Conservation (phyloP, 2,888 invertebrate genomes). For the Hemithea aestivaria region DNA sequence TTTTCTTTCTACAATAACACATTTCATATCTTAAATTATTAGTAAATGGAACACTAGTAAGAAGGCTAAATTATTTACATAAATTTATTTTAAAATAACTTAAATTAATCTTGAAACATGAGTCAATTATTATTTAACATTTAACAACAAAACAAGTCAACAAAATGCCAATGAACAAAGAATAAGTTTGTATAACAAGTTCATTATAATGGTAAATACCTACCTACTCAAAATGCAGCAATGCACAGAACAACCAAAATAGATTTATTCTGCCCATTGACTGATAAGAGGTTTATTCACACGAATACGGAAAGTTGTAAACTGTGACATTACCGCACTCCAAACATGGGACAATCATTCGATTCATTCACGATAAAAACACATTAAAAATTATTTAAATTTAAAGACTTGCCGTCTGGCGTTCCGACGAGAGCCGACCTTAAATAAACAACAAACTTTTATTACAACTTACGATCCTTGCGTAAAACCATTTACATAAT, state of each 20-base stretch:
- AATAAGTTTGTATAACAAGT: too few species aligned
- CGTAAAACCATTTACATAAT: slow-evolving; percentile 35
- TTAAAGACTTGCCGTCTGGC: slow-evolving; percentile 38
- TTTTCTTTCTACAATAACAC: too few species aligned
- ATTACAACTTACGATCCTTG: slow-evolving; percentile 51
- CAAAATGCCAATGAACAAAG: too few species aligned
- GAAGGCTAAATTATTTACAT: too few species aligned
- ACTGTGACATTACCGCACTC: slow-evolving; percentile 23
- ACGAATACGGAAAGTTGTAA: slow-evolving; percentile 22
- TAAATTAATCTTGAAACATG: too few species aligned
- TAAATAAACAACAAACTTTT: slow-evolving; percentile 64
- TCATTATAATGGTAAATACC: too few species aligned
- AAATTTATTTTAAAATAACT: too few species aligned
- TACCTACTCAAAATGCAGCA: background rate
- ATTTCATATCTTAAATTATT: too few species aligned
- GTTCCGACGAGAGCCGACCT: slow-evolving; percentile 44
- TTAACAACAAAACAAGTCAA: too few species aligned
- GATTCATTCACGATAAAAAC: slow-evolving; percentile 33
- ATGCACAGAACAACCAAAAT: slow-evolving; percentile 16
- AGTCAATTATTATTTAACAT: too few species aligned
- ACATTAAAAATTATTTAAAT: slow-evolving; percentile 50
- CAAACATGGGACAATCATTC: slow-evolving; percentile 3
- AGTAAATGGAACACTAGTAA: too few species aligned
- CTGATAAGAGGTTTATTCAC: slow-evolving; percentile 17
- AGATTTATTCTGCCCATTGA: slow-evolving; percentile 20